Evolutionary conservation across 2,888 invertebrate species (phyloP), one percentile per base, ranked within the genome.

Genomic region (Anagyrus pseudococci): DNA sequence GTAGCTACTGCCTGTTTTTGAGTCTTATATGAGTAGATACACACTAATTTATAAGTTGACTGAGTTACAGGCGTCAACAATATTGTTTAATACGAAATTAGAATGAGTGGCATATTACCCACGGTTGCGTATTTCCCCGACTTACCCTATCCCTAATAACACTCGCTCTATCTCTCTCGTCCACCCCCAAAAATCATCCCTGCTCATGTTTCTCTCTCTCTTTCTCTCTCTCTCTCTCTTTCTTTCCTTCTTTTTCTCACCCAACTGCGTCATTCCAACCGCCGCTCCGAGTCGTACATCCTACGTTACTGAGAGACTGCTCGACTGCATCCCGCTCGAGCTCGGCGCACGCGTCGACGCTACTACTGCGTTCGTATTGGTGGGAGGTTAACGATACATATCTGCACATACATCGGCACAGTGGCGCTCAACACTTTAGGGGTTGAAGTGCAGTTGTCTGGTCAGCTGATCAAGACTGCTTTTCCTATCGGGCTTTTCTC

Each of bases 131-230:
- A n/a, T n/a, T n/a, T n/a, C n/a, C n/a, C n/a, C n/a, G n/a, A n/a
- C n/a, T n/a, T n/a, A n/a, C n/a, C n/a, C n/a, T n/a, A n/a, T n/a
- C 79, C 78, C 77, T 79, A 79, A 79, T 79, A 79, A 78, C 77
- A 73, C 33, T 19, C 29, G 6, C 73, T 71, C 73, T 70, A 72
- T 69, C 49, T 17, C 29, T 69, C 64, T 67, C 67, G 22, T 53
- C 44, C 20, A 37, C 22, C 25, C 15, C 22, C 1, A n/a, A n/a
- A n/a, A n/a, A n/a, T n/a, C n/a, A n/a, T n/a, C 19, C 37, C 22
- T n/a, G n/a, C n/a, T n/a, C n/a, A 29, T 10, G 6, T 10, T 10
- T 10, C 29, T 29, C 10, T 44, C 25, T 56, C 55, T 37, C 17
- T 29, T 43, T 33, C 26, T 22, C 26, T 25, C 67, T 53, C 56